These are phyloP conservation scores for Hoplias malabaricus DNA, from an alignment of 2,113 vertebrate species.

Conservation along the genomic window DNA sequence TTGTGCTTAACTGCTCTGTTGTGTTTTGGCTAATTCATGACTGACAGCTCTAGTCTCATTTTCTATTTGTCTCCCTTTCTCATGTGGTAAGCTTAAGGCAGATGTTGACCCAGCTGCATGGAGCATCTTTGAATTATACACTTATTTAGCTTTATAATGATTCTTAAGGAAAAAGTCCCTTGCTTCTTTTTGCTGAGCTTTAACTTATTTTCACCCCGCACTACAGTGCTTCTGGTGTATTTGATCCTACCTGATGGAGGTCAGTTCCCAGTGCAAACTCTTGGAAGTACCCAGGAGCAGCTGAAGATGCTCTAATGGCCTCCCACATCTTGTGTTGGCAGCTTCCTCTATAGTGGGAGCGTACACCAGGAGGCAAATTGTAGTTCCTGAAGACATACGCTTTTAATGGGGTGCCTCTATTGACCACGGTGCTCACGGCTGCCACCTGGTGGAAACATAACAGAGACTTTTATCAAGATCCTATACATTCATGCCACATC, in stretches of 20 bases:
- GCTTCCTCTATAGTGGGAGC: slow-evolving; percentile 90
- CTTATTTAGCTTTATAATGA: no score
- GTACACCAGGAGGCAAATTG: slow-evolving; percentile 85
- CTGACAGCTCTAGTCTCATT: background rate
- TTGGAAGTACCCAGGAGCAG: slow-evolving; percentile 93
- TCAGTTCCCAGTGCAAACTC: slow-evolving; percentile 87
- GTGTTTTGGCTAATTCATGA: slow-evolving; percentile 2
- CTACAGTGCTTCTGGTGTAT: background rate
- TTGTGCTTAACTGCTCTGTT: background rate
- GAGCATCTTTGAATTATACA: no score
- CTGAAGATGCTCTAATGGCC: slow-evolving; percentile 90
- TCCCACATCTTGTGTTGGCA: slow-evolving; percentile 94
- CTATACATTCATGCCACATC: background rate
- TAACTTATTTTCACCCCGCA: slow-evolving; percentile 51
- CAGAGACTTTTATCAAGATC: background rate
- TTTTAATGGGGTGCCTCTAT: slow-evolving; percentile 86
- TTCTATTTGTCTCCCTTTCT: background rate
- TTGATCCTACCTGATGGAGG: slow-evolving; percentile 86
- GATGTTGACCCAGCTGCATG: background rate
- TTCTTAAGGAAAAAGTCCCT: background rate
- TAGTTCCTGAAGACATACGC: slow-evolving; percentile 96
- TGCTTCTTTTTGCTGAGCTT: background rate
- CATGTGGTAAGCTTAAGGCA: background rate
- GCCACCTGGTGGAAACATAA: slow-evolving; percentile 76
- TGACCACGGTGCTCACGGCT: slow-evolving; percentile 93